A percentile compares a stretch with the other conserved stretches of the same genome.
Evolutionary conservation across 2,888 invertebrate species (phyloP).

Genomic region (Zhuqinia jingwanae): DNA sequence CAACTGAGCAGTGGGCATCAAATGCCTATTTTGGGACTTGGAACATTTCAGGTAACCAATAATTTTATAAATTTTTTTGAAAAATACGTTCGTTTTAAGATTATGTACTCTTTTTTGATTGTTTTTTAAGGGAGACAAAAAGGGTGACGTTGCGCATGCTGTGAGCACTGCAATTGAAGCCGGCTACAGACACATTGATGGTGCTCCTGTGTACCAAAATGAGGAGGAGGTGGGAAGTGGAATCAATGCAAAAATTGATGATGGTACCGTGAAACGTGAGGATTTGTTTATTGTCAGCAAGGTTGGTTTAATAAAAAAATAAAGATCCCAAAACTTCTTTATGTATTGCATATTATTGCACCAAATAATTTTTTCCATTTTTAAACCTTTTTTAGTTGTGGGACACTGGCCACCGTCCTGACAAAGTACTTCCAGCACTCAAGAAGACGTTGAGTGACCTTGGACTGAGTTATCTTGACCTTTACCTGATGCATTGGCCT

Average conservation of each 20-base stretch:
- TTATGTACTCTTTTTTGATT: too few relatives aligned
- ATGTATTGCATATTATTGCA: too few relatives aligned
- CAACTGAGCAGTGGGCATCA: constrained; percentile 85
- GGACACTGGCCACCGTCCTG: constrained; percentile 92
- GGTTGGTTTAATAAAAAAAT: too few relatives aligned
- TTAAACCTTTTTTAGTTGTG: constrained; percentile 85
- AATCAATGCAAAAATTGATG: constrained; percentile 84
- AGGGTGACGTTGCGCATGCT: constrained; percentile 86
- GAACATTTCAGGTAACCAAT: constrained; percentile 87
- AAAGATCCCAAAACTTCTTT: too few relatives aligned
- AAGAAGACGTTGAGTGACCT: constrained; percentile 87
- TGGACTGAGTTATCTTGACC: constrained; percentile 89
- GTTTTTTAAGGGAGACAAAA: too few relatives aligned
- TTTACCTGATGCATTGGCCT: constrained; percentile 96
- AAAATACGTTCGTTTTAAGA: neutral
- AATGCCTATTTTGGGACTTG: constrained; percentile 87
- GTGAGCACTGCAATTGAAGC: constrained; percentile 88
- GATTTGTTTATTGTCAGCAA: constrained; percentile 88
- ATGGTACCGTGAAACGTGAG: constrained; percentile 86
- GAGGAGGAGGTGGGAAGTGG: constrained; percentile 87
- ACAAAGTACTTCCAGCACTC: constrained; percentile 88
- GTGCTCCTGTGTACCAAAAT: constrained; percentile 87
- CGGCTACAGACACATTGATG: constrained; percentile 91
- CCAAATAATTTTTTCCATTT: neutral
- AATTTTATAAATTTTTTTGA: neutral